A percentile compares a stretch with the other conserved stretches of the same genome.
These are phyloP conservation scores for Spatulosminthurus flaviceps DNA, from an alignment of 2,888 invertebrate genomes.

Conservation along the genomic window DNA sequence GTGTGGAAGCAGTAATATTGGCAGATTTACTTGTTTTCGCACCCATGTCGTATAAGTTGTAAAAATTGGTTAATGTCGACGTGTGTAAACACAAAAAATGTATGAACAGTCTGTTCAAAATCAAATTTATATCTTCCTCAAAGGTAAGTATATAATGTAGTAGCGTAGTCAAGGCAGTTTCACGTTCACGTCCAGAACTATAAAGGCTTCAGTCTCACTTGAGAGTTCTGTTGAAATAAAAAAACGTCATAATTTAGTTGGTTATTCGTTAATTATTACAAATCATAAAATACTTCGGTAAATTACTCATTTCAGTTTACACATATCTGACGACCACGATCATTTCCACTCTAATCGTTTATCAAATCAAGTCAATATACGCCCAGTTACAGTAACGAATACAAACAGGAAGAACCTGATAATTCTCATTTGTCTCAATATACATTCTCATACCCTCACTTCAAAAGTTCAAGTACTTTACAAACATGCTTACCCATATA, in stretches of 20 bases:
- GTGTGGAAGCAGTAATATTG: constrained; percentile 55
- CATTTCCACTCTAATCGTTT: no score
- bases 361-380: no score
- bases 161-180: background rate
- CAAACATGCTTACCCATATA: no score
- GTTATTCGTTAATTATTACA: no score
- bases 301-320: no score
- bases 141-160: background rate
- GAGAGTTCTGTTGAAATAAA: background rate
- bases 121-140: constrained; percentile 9
- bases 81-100: constrained; percentile 1
- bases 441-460: no score
- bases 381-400: no score
- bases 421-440: no score
- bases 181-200: constrained; percentile 8
- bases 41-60: constrained; percentile 54
- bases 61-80: constrained; percentile 19
- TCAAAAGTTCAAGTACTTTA: no score
- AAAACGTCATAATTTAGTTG: background rate
- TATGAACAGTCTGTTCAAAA: background rate
- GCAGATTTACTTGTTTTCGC: constrained; percentile 61
- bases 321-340: no score
- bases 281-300: no score
- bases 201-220: constrained; percentile 11
- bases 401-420: no score